Base-by-base conservation (phyloP, 2,888 invertebrate species). In the Lumbricus terrestris region DNA sequence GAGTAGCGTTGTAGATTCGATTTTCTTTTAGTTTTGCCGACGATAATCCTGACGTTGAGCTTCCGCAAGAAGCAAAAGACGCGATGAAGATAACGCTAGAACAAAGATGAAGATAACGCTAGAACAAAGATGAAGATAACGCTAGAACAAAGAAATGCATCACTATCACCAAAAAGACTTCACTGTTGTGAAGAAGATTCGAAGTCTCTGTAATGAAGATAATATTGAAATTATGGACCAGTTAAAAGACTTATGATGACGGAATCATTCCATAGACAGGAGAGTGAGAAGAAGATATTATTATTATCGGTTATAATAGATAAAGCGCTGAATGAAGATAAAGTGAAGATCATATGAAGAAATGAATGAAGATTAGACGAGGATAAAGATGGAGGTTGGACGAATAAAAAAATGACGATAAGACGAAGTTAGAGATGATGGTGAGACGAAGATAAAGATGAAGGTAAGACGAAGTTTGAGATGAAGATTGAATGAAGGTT, bases 1-100 rank as follows among this genome's bases (percentile, higher is more conserved):
- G 96, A 34, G 97, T 97, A 93, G 97, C 97, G 94, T 97, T 97
- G 88, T 92, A 83, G 35, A 35, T 85, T 34, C 85, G 85, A 85
- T 37, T 85, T 35, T 85, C 85, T 37, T 85, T 85, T 23, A 34
- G 0, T 11, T 85, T 37, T n/a, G 69, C 69, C 69, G 69, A 69
- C 69, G n/a, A 69, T n/a, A n/a, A 69, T n/a, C 69, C 69, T 69
- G 29, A n/a, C 29, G 69, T 69, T n/a, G 69, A 69, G 11, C n/a
- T n/a, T 3, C 13, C n/a, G 6, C 69, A 29, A 69, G n/a, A 69
- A n/a, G 69, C 69, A 69, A n/a, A 69, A 34, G 85, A 34, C 8
- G 35, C 85, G 85, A 85, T 34, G 35, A 33, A 34, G 85, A 85
- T 37, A n/a, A n/a, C n/a, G n/a, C n/a, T n/a, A n/a, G n/a, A n/a